Percentiles rank a stretch among this genome's conserved stretches.
These are phyloP conservation scores for Cebidichthys violaceus DNA, from an alignment of 2,113 vertebrate species.

Conservation along the genomic window DNA sequence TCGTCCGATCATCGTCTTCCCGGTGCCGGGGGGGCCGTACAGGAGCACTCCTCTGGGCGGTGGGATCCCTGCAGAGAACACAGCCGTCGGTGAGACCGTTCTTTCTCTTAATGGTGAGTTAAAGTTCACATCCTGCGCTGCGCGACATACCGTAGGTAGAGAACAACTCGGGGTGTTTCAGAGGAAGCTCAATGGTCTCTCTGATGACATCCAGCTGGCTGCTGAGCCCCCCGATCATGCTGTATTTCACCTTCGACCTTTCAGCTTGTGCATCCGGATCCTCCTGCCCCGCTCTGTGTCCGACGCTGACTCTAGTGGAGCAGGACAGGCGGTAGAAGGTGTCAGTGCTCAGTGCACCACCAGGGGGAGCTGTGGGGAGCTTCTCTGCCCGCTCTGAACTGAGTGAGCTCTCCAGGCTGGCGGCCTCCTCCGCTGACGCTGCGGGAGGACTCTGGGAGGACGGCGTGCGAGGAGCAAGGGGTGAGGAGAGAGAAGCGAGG, in stretches of 20 bases:
- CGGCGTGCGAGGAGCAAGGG: slow-evolving; percentile 35
- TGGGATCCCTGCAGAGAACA: slow-evolving; percentile 87
- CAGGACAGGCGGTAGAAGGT: slow-evolving; percentile 89
- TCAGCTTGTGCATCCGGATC: slow-evolving; percentile 47
- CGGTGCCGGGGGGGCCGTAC: slow-evolving; percentile 95
- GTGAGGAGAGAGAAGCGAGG: slow-evolving; percentile 10
- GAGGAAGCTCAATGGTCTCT: slow-evolving; percentile 93
- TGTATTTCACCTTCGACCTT: slow-evolving; percentile 87
- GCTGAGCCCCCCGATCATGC: slow-evolving; percentile 92
- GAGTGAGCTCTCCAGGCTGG: slow-evolving; percentile 17
- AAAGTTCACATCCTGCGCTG: not conserved
- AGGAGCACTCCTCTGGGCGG: slow-evolving; percentile 93
- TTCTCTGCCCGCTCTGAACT: slow-evolving; percentile 21
- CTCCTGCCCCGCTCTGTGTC: slow-evolving; percentile 6
- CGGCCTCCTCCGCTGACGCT: slow-evolving; percentile 1
- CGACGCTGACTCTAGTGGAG: slow-evolving; percentile 85
- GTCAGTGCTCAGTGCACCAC: slow-evolving; percentile 72
- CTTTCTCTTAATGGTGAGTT: not conserved
- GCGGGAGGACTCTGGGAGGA: slow-evolving; percentile 52
- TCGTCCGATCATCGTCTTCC: slow-evolving; percentile 97
- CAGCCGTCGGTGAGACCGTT: not conserved
- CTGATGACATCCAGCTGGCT: slow-evolving; percentile 90
- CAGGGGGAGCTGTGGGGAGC: slow-evolving; percentile 47
- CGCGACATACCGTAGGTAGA: slow-evolving; percentile 86
- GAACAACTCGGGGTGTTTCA: slow-evolving; percentile 92